Evolutionary conservation across 2,888 invertebrate genomes (phyloP).

Genomic region (Scaptomyza flava): DNA sequence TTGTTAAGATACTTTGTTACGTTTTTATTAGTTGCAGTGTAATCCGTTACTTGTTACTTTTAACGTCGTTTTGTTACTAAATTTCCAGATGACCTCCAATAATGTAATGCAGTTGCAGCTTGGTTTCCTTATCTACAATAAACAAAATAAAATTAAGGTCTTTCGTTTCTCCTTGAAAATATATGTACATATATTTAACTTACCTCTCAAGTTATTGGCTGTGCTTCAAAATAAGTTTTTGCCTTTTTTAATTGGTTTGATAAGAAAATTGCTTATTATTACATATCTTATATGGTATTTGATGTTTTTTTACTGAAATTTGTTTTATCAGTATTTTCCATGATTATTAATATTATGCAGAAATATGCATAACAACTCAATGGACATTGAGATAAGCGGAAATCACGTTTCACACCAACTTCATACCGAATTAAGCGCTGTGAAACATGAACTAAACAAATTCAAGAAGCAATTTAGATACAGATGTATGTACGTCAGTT

Average conservation of each 20-base stretch:
- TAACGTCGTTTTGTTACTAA: background rate
- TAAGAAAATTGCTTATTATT: too few relatives aligned
- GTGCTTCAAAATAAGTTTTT: constrained; percentile 1
- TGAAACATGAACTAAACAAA: constrained; percentile 19
- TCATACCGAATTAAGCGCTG: constrained; percentile 3
- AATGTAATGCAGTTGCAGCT: background rate
- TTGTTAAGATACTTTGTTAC: background rate
- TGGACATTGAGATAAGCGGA: constrained; percentile 38
- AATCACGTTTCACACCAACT: constrained; percentile 29
- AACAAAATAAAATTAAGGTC: constrained; percentile 6
- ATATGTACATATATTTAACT: background rate
- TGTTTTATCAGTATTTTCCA: constrained; percentile 22
- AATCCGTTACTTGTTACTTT: background rate
- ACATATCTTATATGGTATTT: too few relatives aligned
- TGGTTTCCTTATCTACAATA: constrained; percentile 6
- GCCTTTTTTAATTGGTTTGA: background rate
- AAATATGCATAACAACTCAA: constrained; percentile 10
- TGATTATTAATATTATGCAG: constrained; percentile 8
- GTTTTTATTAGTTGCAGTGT: too few relatives aligned
- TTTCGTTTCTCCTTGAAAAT: background rate
- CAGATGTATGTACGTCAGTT: constrained; percentile 13
- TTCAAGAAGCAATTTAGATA: constrained; percentile 26
- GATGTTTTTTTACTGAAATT: constrained; percentile 2
- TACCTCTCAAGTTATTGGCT: constrained; percentile 13
- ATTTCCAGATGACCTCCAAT: background rate